These are phyloP conservation scores for Lycocerus yunnanus DNA, from an alignment of 2,888 invertebrate genomes.

Conservation along the genomic window DNA sequence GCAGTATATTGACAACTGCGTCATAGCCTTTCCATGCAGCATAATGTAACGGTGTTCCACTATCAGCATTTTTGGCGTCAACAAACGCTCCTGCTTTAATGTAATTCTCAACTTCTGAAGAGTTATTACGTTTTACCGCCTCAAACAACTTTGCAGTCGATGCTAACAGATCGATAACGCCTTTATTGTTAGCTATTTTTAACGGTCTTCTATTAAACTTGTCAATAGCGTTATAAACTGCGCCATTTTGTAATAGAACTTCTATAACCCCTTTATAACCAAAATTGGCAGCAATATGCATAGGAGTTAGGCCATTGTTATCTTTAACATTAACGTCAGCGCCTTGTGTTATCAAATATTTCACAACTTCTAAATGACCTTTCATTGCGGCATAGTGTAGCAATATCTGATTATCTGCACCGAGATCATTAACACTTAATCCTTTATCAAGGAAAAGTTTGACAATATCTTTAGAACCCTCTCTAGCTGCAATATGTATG, in stretches of 20 bases:
- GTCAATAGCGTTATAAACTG: background rate
- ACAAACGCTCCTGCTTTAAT: background rate
- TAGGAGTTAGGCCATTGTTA: background rate
- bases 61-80: background rate
- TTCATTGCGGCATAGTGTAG: background rate
- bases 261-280: background rate
- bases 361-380: background rate
- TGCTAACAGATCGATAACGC: background rate
- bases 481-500: background rate
- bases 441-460: background rate
- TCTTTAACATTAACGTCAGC: background rate
- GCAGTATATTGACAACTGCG: background rate
- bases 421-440: background rate
- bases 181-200: background rate
- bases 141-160: background rate
- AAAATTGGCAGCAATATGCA: background rate
- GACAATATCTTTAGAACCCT: background rate
- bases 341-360: background rate
- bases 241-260: background rate
- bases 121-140: background rate
- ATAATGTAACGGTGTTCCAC: background rate
- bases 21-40: background rate
- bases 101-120: background rate
- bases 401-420: background rate
- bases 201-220: background rate